Base-by-base conservation (phyloP, 2,888 invertebrate species). In the Iselma pallidipennis region DNA sequence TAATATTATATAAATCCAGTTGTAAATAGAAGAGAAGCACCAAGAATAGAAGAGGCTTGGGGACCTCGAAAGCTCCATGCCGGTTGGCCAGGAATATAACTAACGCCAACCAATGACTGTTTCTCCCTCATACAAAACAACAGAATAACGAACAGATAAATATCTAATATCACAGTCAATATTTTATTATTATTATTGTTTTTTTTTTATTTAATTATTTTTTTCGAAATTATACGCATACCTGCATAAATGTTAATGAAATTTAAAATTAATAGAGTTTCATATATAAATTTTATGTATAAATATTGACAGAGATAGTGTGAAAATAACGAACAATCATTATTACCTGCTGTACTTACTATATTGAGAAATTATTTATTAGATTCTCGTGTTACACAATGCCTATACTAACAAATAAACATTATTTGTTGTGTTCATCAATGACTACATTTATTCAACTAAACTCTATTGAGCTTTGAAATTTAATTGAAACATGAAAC, bases 1-100 rank as follows among this genome's bases (percentile, higher is more conserved):
- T 26, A 26, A 26, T 6, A 3, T 26, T 6, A 16, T 16, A 19
- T 16, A 37, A 37, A 37, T 37, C 37, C 37, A 37, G 55, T 61
- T 61, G 61, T 61, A 61, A 61, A 61, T 61, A 61, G 61, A 57
- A 61, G 37, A 37, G 37, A 61, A 57, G 55, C 61, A 56, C 61
- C 49, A 57, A 61, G 61, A 61, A 61, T 61, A 61, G 61, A 37
- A 37, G 37, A 61, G 57, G 61, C 57, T 49, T 61, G 61, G 61
- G 61, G 61, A 57, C 57, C 61, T 61, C 57, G 54, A 61, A 51
- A 61, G 57, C 62, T 58, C 55, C 50, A 52, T 59, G 57, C 58
- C 59, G 62, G 61, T 65, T 65, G 65, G 65, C 50, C 65, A 55
- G 53, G 48, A 52, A 49, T 50, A 19, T 56, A 49, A 21, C 37